These are phyloP conservation scores for Oopsacas minuta DNA, from an alignment of 37 sponge, comb jelly and placozoan species.

Conservation along the genomic window DNA sequence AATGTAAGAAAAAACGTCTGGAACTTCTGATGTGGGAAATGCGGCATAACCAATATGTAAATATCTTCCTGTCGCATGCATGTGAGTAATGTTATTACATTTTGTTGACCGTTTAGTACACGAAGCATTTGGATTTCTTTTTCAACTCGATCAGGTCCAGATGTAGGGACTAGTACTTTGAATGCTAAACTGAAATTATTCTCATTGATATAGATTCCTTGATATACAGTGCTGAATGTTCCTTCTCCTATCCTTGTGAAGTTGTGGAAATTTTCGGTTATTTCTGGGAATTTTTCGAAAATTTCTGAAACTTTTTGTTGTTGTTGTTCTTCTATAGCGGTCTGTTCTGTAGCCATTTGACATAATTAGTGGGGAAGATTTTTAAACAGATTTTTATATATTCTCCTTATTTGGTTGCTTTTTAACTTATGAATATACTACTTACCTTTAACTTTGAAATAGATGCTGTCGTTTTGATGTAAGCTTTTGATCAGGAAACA, in stretches of 20 bases:
- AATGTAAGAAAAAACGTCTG: constrained; percentile 31
- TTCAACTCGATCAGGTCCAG: constrained; percentile 56
- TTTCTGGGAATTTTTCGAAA: not conserved
- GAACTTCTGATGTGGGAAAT: constrained; percentile 67
- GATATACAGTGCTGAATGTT: not conserved
- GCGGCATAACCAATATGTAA: constrained; percentile 79
- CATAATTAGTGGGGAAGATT: not conserved
- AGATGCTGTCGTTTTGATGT: no score
- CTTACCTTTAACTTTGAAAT: no score
- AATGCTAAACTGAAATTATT: constrained; percentile 49
- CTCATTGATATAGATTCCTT: constrained; percentile 4
- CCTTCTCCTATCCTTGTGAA: not conserved
- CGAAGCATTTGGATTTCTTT: constrained; percentile 75
- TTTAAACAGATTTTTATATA: not conserved
- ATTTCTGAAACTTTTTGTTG: not conserved
- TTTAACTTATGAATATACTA: not conserved
- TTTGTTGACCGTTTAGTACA: constrained; percentile 40
- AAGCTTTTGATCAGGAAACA: no score
- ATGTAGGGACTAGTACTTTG: constrained; percentile 86
- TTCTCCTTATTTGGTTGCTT: not conserved
- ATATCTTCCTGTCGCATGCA: constrained; percentile 60
- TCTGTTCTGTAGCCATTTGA: not conserved
- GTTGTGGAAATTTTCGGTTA: not conserved
- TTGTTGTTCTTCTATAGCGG: not conserved
- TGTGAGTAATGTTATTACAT: constrained; percentile 51